Base-by-base conservation (phyloP, 2,888 invertebrate genomes). In the Rhamnusium bicolor region DNA sequence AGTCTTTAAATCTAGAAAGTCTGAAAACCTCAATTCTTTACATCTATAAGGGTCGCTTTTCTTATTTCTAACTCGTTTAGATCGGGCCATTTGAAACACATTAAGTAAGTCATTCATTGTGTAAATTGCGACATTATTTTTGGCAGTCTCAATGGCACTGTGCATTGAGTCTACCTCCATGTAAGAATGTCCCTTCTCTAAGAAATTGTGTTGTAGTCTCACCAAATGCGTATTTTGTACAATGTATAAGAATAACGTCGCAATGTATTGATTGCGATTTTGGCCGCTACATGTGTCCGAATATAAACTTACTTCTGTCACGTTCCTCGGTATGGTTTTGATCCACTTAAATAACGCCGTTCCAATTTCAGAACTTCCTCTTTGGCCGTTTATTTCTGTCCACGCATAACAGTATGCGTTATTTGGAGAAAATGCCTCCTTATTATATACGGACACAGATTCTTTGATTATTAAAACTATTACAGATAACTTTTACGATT, bases 311-410 rank as follows among this genome's bases (percentile, higher is more conserved):
- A 74, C 58, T 47, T 74, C 63, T 19, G 24, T 67, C 6, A 74
- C 27, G 27, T n/a, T 56, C 1, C 40, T 49, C 21, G 71, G 68
- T 56, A 67, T 46, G 24, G 54, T 56, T 69, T 63, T 62, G 19
- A 68, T 19, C 16, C 63, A 69, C 12, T 69, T 47, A 10, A 51
- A 61, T n/a, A 62, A 62, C 14, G 47, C 24, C 32, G 68, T 81
- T 46, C 82, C 83, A 66, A 84, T 83, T 76, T 84, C 84, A 61
- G 58, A 74, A 73, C 81, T 82, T 19, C 63, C 63, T 24, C 70
- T 60, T 60, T 70, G 53, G 16, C 62, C 70, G 67, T 67, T 40
- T 61, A 71, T 10, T 67, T 73, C 73, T 14, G 47, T 71, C 67
- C 70, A 73, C 12, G 58, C 18, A 66, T 51, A 70, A 27, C 73